A percentile compares a stretch with the other conserved stretches of the same genome.
Evolutionary conservation across 1,140 invertebrate genomes (phyloP).

Genomic region (Adoxophyes honmai): DNA sequence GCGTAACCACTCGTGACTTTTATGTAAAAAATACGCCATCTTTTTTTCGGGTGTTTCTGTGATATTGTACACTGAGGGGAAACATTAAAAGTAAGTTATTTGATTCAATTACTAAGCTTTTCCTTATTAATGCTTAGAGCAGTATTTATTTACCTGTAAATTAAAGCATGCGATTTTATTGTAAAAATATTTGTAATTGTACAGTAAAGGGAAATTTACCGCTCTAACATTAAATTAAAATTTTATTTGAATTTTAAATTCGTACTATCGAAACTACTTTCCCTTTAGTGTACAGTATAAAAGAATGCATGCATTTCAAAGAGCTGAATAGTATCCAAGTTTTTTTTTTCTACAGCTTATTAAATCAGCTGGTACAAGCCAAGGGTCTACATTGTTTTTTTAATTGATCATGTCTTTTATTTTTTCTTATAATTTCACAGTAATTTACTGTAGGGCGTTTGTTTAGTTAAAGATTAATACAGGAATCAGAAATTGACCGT

Average conservation of each 20-base stretch:
- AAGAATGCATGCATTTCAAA: not conserved
- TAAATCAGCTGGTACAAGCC: too few species aligned
- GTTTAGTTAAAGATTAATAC: too few species aligned
- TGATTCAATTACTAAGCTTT: slow-evolving; percentile 46
- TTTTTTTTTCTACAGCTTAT: too few species aligned
- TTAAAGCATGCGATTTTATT: slow-evolving; percentile 38
- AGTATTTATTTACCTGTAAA: slow-evolving; percentile 35
- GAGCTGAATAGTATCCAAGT: too few species aligned
- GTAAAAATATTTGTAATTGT: slow-evolving; percentile 34
- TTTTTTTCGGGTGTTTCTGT: slow-evolving; percentile 20
- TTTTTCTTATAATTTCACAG: too few species aligned
- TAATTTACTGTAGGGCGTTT: too few species aligned
- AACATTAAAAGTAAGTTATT: slow-evolving; percentile 58
- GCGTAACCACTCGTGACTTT: too few species aligned
- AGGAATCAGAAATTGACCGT: too few species aligned
- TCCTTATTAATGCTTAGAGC: slow-evolving; percentile 56
- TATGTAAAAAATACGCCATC: too few species aligned
- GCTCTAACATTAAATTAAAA: slow-evolving; percentile 54
- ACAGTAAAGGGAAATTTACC: slow-evolving; percentile 70
- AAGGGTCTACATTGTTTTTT: too few species aligned
- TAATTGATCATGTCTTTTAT: too few species aligned
- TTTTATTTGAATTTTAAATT: slow-evolving; percentile 20
- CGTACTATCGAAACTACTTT: slow-evolving; percentile 38
- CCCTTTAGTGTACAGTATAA: slow-evolving; percentile 76
- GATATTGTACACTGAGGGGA: slow-evolving; percentile 70